Conservation (phyloP, 2,888 invertebrate genomes). For the Lasioglossum zephyrum region DNA sequence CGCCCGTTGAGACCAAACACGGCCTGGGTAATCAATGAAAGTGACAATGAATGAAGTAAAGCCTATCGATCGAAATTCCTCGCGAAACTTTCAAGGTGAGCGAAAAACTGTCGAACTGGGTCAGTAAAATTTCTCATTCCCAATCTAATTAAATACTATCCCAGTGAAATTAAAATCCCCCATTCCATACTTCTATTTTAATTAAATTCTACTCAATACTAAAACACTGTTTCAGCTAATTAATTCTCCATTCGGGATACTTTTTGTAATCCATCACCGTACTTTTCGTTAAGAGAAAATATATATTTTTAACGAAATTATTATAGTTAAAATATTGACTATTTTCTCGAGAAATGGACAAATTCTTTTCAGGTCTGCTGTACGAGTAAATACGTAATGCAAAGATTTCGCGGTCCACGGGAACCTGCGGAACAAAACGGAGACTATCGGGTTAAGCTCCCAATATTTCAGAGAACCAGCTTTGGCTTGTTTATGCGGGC, state of each 20-base stretch:
- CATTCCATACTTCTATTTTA: not conserved
- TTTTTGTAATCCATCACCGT: not conserved
- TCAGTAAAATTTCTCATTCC: not conserved
- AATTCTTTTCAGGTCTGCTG: not conserved
- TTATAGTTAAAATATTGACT: not conserved
- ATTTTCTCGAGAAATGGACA: not conserved
- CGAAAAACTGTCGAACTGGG: not conserved
- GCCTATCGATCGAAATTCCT: not conserved
- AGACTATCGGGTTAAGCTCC: not conserved
- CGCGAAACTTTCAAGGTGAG: not conserved
- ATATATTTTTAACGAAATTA: too few species aligned
- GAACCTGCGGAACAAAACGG: not conserved
- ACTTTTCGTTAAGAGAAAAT: not conserved
- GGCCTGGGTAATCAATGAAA: slow-evolving; percentile 3
- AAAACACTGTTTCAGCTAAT: not conserved
- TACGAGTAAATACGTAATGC: not conserved
- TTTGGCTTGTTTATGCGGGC: not conserved
- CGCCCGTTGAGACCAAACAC: slow-evolving; percentile 7
- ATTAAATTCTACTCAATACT: not conserved
- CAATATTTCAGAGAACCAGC: not conserved
- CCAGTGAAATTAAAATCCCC: not conserved
- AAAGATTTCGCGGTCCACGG: not conserved
- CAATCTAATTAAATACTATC: not conserved
- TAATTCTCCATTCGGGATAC: not conserved
- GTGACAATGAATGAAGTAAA: not conserved